Evolutionary conservation across 2,888 invertebrate genomes (phyloP).

Genomic region (Allophyes oxyacanthae): DNA sequence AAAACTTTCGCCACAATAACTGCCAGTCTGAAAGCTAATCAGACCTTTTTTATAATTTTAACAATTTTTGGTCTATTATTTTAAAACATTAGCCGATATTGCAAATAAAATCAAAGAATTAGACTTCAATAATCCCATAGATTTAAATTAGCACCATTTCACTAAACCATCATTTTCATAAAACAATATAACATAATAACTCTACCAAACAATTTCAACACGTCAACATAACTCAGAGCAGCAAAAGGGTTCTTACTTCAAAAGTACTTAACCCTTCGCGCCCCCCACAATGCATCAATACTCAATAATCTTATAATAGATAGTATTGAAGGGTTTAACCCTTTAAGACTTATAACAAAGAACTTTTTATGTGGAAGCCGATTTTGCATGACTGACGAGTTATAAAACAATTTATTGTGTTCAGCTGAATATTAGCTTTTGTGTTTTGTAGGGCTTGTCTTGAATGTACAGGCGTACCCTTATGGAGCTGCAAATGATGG

Average conservation of each 20-base stretch:
- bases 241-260: constrained; percentile 53
- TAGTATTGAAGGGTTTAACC: constrained; percentile 66
- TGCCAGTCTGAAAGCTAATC: no score
- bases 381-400: constrained; percentile 72
- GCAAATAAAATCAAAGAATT: no score
- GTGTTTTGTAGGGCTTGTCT: constrained; percentile 11
- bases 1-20: no score
- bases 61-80: no score
- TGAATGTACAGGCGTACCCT: constrained; percentile 12
- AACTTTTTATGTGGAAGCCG: constrained; percentile 60
- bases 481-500: constrained; percentile 1
- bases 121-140: no score
- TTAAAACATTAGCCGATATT: no score
- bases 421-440: constrained; percentile 40
- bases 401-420: constrained; percentile 59
- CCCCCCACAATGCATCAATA: constrained; percentile 85
- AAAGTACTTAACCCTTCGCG: constrained; percentile 81
- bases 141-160: no score
- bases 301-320: constrained; percentile 87
- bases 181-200: constrained; percentile 24
- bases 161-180: not conserved
- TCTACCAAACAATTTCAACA: constrained; percentile 43
- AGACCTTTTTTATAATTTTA: no score
- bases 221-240: constrained; percentile 40
- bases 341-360: constrained; percentile 52